Evolutionary conservation across 2,888 invertebrate genomes (phyloP).

Genomic region (Mylabris sibirica): DNA sequence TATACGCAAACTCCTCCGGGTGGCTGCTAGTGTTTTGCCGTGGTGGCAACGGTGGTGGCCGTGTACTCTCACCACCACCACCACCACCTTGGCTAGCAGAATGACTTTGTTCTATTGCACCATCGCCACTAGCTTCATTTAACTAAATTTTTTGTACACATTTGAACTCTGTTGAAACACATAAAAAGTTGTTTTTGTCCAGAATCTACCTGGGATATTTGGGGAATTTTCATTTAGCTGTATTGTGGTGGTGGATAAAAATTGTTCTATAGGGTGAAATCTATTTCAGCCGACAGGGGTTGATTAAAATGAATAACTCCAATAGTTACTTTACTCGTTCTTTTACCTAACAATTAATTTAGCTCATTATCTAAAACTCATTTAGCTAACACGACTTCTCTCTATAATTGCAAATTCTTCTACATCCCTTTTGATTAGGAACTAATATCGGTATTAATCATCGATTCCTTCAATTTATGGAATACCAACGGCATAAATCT

Average conservation of each 20-base stretch:
- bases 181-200: neutral
- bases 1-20: slow-evolving; percentile 46
- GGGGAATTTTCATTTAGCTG: neutral
- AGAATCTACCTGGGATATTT: neutral
- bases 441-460: neutral
- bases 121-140: neutral
- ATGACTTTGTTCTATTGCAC: neutral
- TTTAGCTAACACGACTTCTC: neutral
- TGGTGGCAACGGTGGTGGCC: neutral
- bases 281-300: no score
- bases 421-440: neutral
- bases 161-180: neutral
- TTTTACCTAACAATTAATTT: neutral
- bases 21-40: neutral
- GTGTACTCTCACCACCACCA: neutral
- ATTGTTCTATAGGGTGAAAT: neutral
- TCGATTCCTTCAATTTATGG: neutral
- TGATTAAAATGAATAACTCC: no score
- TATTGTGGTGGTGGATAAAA: neutral
- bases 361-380: neutral
- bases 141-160: no score
- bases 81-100: neutral
- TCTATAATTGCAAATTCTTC: neutral
- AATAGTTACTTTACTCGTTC: neutral
- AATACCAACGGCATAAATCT: neutral